phyloP scores from a whole-genome alignment of 2,888 invertebrate genomes.

The Volucella inflata region DNA sequence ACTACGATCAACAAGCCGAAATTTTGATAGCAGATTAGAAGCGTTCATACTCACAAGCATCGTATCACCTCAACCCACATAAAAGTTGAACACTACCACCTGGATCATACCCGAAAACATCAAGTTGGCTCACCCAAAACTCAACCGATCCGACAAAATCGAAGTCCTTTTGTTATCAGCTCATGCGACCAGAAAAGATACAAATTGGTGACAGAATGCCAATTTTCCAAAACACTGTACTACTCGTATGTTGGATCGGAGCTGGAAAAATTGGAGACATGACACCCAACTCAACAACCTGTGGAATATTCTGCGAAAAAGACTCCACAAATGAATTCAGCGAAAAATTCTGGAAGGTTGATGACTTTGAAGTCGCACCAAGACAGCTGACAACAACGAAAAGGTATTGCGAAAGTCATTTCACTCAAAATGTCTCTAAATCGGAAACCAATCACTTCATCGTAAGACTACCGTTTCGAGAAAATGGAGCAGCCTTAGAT shows the following conservation, averaged over 20 bases:
- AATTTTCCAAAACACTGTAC: constrained; percentile 21
- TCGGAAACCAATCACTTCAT: background rate
- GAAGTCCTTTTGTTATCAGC: background rate
- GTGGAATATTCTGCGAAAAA: constrained; percentile 1
- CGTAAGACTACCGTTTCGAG: background rate
- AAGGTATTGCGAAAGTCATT: no score
- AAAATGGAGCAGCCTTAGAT: background rate
- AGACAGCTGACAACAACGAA: background rate
- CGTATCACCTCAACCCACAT: background rate
- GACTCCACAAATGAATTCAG: background rate
- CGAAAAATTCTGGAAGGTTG: background rate
- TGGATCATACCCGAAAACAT: constrained; percentile 22
- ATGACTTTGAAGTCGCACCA: background rate
- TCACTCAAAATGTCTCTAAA: background rate
- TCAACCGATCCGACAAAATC: constrained; percentile 15
- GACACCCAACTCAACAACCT: background rate
- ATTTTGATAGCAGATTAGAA: no score
- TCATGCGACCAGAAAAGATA: no score
- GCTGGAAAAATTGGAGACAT: constrained; percentile 6
- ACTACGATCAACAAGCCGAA: no score
- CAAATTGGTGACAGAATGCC: no score
- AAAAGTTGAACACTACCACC: background rate
- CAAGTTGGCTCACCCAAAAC: constrained; percentile 16
- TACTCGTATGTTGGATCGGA: constrained; percentile 5
- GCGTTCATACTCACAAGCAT: constrained; percentile 2